These are phyloP conservation scores for Gorsachius magnificus DNA, from an alignment of 2,797 vertebrate species.

Conservation along the genomic window DNA sequence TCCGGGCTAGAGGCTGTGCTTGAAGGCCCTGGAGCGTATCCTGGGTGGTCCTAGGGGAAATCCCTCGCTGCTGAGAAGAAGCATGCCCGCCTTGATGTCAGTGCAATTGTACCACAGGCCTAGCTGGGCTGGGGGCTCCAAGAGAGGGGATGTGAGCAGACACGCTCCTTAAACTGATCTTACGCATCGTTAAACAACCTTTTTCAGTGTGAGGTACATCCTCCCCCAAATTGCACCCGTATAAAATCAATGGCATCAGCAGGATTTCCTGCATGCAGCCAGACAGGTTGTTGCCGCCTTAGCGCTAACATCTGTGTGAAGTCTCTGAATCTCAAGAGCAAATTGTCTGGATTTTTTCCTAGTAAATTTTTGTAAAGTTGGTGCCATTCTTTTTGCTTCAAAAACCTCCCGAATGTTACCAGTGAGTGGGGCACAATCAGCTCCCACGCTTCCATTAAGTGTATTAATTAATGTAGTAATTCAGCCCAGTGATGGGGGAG, in stretches of 20 bases:
- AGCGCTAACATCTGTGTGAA: neutral
- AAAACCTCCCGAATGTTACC: neutral
- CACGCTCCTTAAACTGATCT: neutral
- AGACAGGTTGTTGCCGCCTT: neutral
- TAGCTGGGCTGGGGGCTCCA: neutral
- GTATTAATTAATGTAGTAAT: neutral
- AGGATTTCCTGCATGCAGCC: neutral
- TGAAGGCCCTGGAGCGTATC: neutral
- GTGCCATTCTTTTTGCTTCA: neutral
- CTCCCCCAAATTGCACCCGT: neutral
- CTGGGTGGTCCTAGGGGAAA: neutral
- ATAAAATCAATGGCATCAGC: neutral
- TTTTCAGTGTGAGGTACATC: neutral
- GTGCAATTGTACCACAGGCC: neutral
- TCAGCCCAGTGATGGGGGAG: neutral
- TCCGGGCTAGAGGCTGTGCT: neutral
- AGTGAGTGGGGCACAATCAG: neutral
- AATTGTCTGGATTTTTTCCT: neutral
- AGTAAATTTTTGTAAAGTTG: neutral
- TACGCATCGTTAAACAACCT: neutral
- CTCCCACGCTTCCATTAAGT: neutral
- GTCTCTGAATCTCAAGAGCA: neutral
- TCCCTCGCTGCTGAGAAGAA: neutral
- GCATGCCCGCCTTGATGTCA: neutral
- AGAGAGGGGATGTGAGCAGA: neutral